Percentiles rank a stretch among this genome's conserved stretches.
Evolutionary conservation across 2,888 invertebrate species (phyloP).

Genomic region (Cylindroiulus punctatus): DNA sequence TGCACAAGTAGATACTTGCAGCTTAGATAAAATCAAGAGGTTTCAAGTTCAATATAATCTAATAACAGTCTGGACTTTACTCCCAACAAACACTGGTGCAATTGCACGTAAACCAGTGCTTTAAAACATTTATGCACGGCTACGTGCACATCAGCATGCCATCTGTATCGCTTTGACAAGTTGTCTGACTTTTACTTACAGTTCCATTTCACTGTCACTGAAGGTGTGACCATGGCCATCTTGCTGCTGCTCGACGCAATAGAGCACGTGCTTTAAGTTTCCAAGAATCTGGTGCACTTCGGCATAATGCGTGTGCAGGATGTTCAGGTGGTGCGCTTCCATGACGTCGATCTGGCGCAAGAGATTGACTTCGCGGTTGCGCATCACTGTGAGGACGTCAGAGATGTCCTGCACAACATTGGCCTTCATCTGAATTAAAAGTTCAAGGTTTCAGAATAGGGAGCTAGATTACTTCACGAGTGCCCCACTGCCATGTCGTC

Average conservation of each 20-base stretch:
- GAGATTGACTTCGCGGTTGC: constrained; percentile 44
- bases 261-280: neutral
- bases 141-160: neutral
- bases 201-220: neutral
- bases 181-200: neutral
- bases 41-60: neutral
- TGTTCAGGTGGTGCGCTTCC: neutral
- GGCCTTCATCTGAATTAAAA: neutral
- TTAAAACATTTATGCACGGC: neutral
- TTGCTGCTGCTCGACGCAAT: neutral
- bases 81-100: too few relatives aligned
- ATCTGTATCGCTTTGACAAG: neutral
- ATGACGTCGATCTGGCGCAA: constrained; percentile 49
- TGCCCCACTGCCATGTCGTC: neutral
- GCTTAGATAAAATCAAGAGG: neutral
- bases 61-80: too few relatives aligned
- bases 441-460: neutral
- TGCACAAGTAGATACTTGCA: neutral
- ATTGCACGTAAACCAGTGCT: too few relatives aligned
- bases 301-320: constrained; percentile 40
- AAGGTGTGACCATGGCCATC: neutral
- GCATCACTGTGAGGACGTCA: neutral
- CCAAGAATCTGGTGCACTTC: constrained; percentile 48
- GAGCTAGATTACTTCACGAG: neutral
- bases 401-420: neutral